Evolutionary conservation across 2,113 vertebrate species (phyloP).

Genomic region (Amazona guildingii): DNA sequence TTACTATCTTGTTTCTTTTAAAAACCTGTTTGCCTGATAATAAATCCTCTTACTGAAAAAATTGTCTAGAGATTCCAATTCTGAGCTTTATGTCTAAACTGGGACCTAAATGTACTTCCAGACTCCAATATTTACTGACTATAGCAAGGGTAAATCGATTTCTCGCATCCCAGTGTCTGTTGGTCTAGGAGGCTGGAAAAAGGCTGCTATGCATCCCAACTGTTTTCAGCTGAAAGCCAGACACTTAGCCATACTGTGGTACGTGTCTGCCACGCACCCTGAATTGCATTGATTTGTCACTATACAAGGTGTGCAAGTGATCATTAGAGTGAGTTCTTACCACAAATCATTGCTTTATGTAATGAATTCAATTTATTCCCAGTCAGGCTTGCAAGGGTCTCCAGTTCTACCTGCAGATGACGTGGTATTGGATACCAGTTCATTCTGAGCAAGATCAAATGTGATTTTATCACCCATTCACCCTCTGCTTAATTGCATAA

Average conservation of each 20-base stretch:
- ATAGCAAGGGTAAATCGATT: background rate
- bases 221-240: background rate
- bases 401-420: background rate
- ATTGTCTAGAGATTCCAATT: background rate
- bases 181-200: background rate
- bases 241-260: fast-evolving
- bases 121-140: background rate
- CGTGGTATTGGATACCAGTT: background rate
- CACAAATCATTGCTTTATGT: background rate
- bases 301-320: background rate
- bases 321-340: background rate
- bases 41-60: background rate
- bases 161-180: fast-evolving
- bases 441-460: background rate
- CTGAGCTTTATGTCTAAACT: background rate
- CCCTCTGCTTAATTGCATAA: background rate
- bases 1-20: background rate
- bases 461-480: background rate
- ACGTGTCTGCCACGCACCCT: background rate
- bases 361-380: slow-evolving; percentile 14
- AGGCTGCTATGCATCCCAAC: background rate
- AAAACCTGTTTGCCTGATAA: background rate
- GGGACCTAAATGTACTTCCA: background rate
- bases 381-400: background rate
- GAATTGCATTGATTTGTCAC: background rate